Percentiles rank a stretch among this genome's conserved stretches.
Evolutionary conservation across 2,113 vertebrate genomes (phyloP).

Genomic region (Siniperca chuatsi): DNA sequence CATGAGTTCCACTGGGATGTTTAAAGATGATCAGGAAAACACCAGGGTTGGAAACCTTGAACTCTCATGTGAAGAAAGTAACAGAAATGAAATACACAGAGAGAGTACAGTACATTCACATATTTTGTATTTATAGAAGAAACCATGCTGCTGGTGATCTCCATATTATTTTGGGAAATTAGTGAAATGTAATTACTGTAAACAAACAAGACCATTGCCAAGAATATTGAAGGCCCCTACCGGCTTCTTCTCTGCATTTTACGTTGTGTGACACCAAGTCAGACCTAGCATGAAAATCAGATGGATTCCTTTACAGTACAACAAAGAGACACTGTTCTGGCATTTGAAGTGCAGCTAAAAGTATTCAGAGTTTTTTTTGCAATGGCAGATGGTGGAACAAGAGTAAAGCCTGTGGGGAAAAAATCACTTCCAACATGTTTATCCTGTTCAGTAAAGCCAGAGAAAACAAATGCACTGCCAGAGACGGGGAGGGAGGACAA

Average conservation of each 20-base stretch:
- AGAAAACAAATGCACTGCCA: constrained; percentile 55
- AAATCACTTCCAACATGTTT: constrained; percentile 59
- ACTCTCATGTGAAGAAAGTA: not conserved
- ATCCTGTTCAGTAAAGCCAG: constrained; percentile 53
- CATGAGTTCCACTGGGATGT: not conserved
- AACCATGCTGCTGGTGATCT: not conserved
- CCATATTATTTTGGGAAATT: not conserved
- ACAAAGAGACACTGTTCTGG: constrained; percentile 65
- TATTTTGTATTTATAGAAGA: not conserved
- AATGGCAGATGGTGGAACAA: constrained; percentile 65
- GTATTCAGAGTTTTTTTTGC: constrained; percentile 38
- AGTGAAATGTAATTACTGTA: not conserved
- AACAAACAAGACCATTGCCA: not conserved
- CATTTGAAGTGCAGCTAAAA: constrained; percentile 33
- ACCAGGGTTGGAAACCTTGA: not conserved
- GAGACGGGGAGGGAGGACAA: constrained; percentile 30
- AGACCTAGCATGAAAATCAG: constrained; percentile 42
- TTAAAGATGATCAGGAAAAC: not conserved
- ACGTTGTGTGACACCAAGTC: constrained; percentile 19
- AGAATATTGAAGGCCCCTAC: not conserved
- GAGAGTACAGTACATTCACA: not conserved
- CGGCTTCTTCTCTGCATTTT: constrained; percentile 16
- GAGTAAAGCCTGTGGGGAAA: constrained; percentile 41
- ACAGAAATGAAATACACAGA: not conserved
- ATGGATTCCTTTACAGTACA: constrained; percentile 36